These are phyloP conservation scores for Agriopis leucophaearia DNA, from an alignment of 2,888 invertebrate species.

Conservation along the genomic window DNA sequence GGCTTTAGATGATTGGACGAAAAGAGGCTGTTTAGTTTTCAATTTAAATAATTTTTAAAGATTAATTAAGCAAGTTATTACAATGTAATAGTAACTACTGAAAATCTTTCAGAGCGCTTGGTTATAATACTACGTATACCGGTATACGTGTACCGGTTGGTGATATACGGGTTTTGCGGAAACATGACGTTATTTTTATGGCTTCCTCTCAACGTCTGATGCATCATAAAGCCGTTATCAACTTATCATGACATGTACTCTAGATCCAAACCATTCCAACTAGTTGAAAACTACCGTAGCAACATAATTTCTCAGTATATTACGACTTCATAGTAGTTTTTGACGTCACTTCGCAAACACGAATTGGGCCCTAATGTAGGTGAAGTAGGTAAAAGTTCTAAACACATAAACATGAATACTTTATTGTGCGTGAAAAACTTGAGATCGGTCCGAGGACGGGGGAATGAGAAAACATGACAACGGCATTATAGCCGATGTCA, in stretches of 20 bases:
- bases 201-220: neutral
- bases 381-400: constrained; percentile 39
- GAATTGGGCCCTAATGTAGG: constrained; percentile 38
- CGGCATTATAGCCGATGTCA: constrained; percentile 5
- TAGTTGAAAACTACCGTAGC: constrained; percentile 19
- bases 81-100: no score
- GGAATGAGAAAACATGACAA: constrained; percentile 17
- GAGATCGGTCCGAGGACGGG: constrained; percentile 31
- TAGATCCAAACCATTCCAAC: constrained; percentile 16
- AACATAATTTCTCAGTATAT: constrained; percentile 10
- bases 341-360: constrained; percentile 35
- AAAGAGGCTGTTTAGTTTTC: constrained; percentile 5
- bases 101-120: no score
- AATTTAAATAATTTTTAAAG: neutral
- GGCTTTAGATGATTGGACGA: constrained; percentile 40
- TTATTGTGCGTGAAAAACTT: constrained; percentile 46
- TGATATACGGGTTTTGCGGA: no score
- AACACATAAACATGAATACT: constrained; percentile 44
- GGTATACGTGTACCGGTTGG: no score
- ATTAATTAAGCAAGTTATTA: no score
- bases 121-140: no score
- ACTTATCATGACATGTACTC: neutral
- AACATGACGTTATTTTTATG: neutral
- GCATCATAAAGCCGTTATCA: constrained; percentile 6
- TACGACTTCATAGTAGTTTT: constrained; percentile 27